Conservation (phyloP, 2,797 vertebrate genomes). For the Cygnus olor region DNA sequence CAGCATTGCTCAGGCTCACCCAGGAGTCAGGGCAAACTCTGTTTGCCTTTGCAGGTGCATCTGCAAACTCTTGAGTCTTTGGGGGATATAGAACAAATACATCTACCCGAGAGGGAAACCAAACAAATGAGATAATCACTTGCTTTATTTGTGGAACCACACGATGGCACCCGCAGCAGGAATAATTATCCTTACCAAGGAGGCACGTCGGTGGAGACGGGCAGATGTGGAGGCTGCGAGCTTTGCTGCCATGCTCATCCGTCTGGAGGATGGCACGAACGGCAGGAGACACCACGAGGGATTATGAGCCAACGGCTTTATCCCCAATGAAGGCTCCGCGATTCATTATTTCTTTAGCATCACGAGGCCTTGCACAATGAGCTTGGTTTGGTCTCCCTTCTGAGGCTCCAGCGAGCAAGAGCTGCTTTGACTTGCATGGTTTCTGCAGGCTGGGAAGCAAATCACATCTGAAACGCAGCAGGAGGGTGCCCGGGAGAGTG, state of each 20-base stretch:
- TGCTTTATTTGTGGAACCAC: background rate
- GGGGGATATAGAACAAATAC: background rate
- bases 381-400: background rate
- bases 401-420: background rate
- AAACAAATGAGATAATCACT: background rate
- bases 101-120: background rate
- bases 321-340: background rate
- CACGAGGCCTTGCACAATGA: background rate
- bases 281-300: rapidly evolving
- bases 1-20: background rate
- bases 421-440: background rate
- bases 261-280: background rate
- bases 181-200: background rate
- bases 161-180: background rate
- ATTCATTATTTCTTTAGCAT: background rate
- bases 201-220: background rate
- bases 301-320: background rate
- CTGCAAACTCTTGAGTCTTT: background rate
- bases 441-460: background rate
- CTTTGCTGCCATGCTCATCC: background rate
- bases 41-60: background rate
- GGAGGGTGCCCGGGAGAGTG: background rate
- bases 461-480: background rate
- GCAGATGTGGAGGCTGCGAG: background rate
- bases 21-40: background rate